phyloP scores from a whole-genome alignment of 2,888 invertebrate genomes.

The Phlogophora meticulosa region DNA sequence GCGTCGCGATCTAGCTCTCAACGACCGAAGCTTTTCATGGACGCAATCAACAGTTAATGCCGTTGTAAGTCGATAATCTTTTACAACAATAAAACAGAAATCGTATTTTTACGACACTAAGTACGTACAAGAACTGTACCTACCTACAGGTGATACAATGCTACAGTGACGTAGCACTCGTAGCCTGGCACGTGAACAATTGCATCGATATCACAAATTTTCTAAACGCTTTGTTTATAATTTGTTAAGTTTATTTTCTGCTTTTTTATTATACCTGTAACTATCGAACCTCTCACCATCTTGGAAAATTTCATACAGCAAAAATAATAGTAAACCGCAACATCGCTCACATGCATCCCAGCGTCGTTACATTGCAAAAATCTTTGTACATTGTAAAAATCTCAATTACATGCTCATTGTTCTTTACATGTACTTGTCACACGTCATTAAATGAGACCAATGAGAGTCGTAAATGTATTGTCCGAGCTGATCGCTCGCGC shows the following conservation, averaged over 20 bases:
- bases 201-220: background rate
- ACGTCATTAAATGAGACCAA: constrained; percentile 89
- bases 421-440: constrained; percentile 84
- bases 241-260: background rate
- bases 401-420: constrained; percentile 87
- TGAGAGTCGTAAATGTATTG: constrained; percentile 88
- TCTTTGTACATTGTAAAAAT: constrained; percentile 83
- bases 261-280: constrained; percentile 6
- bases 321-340: constrained; percentile 29
- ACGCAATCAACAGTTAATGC: constrained; percentile 52
- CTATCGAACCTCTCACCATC: background rate
- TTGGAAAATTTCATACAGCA: background rate
- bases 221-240: background rate
- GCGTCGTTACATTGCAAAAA: constrained; percentile 54
- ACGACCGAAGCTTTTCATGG: constrained; percentile 53
- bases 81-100: constrained; percentile 12
- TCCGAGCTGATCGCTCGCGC: constrained; percentile 76
- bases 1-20: constrained; percentile 59
- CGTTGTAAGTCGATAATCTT: constrained; percentile 35
- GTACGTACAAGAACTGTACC: too few species aligned
- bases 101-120: background rate
- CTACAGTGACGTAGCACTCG: background rate
- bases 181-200: background rate
- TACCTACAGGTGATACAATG: too few species aligned
- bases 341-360: constrained; percentile 11